A percentile compares a stretch with the other conserved stretches of the same genome.
Conservation (phyloP, 2,113 vertebrate species). For the Coptodon rendalli region DNA sequence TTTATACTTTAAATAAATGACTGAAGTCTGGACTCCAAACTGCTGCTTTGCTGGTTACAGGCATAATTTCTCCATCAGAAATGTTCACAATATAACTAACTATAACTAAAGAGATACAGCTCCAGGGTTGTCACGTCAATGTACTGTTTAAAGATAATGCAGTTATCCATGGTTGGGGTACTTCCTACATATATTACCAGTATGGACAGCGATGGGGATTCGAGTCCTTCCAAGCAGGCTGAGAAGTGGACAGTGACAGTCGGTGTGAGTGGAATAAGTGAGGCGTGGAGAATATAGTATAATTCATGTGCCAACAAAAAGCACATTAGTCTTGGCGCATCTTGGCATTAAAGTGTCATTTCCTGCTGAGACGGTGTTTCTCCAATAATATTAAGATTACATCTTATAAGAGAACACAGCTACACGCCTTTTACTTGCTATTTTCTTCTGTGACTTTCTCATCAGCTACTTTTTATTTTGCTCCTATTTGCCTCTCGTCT, state of each 20-base stretch:
- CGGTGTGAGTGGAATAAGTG: neutral
- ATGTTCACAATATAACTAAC: neutral
- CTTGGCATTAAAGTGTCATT: neutral
- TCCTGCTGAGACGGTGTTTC: conserved; percentile 14
- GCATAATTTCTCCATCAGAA: neutral
- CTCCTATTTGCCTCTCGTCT: neutral
- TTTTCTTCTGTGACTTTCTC: neutral
- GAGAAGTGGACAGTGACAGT: neutral
- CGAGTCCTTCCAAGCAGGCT: neutral
- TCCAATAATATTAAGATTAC: neutral
- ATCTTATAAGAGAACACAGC: neutral
- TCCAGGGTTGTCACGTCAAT: neutral
- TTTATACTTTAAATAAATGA: neutral
- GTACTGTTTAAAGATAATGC: neutral
- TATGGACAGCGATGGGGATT: neutral
- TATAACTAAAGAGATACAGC: neutral
- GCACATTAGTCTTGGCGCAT: neutral
- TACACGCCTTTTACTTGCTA: neutral
- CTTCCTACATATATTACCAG: neutral
- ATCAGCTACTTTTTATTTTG: neutral
- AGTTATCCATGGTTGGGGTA: neutral
- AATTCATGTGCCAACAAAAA: conserved; percentile 6
- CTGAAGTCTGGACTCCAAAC: neutral
- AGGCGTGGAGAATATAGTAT: neutral
- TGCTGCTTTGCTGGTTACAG: neutral